A percentile compares a stretch with the other conserved stretches of the same genome.
Evolutionary conservation across 1,140 invertebrate genomes (phyloP).

Genomic region (Andrena cerasifolii): DNA sequence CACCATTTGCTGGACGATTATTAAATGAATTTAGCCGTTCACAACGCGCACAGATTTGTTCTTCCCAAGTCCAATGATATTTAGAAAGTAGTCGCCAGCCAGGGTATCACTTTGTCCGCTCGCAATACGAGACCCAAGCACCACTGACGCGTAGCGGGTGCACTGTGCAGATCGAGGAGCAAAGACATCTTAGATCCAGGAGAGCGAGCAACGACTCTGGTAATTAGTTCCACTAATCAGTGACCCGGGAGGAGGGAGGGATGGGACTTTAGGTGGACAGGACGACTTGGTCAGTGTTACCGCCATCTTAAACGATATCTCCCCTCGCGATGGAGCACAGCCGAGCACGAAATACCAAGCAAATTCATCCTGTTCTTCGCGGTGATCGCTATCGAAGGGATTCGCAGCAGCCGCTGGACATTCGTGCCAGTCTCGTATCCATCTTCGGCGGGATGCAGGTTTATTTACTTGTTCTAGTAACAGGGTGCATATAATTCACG

Average conservation of each 20-base stretch:
- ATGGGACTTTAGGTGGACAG: slow-evolving; percentile 52
- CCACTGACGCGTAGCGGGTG: slow-evolving; percentile 62
- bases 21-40: too few relatives aligned
- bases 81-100: not conserved
- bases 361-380: slow-evolving; percentile 50
- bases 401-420: not conserved
- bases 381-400: slow-evolving; percentile 39
- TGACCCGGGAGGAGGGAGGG: slow-evolving; percentile 51
- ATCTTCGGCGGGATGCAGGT: not conserved
- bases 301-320: slow-evolving; percentile 64
- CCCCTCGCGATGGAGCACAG: slow-evolving; percentile 39
- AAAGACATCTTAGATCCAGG: slow-evolving; percentile 66
- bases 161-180: slow-evolving; percentile 62
- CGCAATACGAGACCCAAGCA: slow-evolving; percentile 40
- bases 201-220: slow-evolving; percentile 65
- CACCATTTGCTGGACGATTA: too few relatives aligned
- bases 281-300: slow-evolving; percentile 43
- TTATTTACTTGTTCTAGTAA: not conserved
- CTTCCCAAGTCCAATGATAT: too few relatives aligned
- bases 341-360: slow-evolving; percentile 18
- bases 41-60: too few relatives aligned
- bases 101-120: too few relatives aligned
- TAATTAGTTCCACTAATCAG: slow-evolving; percentile 78
- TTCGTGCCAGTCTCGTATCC: not conserved
- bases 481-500: not conserved